Evolutionary conservation across 2,888 invertebrate species (phyloP).

Genomic region (Morpho achilles): DNA sequence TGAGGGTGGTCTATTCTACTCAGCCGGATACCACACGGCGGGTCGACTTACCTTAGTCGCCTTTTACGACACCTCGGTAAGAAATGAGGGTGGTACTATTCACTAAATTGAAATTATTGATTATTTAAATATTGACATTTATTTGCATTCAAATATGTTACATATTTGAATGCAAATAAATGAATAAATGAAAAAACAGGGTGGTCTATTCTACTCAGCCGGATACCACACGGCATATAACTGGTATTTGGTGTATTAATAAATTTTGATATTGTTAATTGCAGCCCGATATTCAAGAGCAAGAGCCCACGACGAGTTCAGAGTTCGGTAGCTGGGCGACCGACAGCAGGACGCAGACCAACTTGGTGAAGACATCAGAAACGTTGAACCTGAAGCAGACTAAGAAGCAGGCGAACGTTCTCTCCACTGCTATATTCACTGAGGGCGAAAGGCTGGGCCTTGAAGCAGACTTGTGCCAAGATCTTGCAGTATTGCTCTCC

Average conservation of each 20-base stretch:
- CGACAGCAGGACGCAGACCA: slow-evolving; percentile 68
- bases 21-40: no score
- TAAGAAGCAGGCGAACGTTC: slow-evolving; percentile 71
- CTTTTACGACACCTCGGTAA: no score
- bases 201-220: no score
- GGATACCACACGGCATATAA: no score
- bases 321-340: slow-evolving; percentile 68
- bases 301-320: slow-evolving; percentile 40
- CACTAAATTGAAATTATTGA: no score
- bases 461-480: slow-evolving; percentile 82
- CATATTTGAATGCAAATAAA: no score
- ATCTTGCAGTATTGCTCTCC: slow-evolving; percentile 84
- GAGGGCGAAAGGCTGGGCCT: slow-evolving; percentile 83
- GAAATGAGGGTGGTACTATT: no score
- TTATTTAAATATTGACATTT: no score
- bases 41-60: no score
- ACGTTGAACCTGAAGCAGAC: slow-evolving; percentile 61
- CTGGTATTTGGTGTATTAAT: not conserved
- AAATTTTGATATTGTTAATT: not conserved
- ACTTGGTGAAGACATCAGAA: slow-evolving; percentile 71
- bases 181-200: no score
- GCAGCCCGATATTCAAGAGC: slow-evolving; percentile 46
- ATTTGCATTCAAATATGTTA: no score
- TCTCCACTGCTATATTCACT: slow-evolving; percentile 75
- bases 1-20: no score